Evolutionary conservation across 2,888 invertebrate species (phyloP).

Genomic region (Terebella lapidaria): DNA sequence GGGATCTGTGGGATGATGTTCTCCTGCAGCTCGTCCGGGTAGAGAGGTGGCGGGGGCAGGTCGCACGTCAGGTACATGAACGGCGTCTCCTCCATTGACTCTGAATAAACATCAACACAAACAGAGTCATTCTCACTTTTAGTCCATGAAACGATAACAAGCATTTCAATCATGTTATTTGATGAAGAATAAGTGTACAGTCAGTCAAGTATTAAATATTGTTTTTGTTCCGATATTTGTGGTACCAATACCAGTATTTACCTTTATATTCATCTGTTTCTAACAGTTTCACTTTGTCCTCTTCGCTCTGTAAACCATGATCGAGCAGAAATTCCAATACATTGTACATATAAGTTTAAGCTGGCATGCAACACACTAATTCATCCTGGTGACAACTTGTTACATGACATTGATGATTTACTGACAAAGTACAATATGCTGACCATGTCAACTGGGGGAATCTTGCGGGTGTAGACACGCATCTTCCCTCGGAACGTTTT

Average conservation of each 20-base stretch:
- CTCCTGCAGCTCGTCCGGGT: constrained; percentile 94
- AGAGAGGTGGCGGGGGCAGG: constrained; percentile 88
- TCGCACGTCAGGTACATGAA: constrained; percentile 97
- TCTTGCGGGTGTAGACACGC: constrained; percentile 65
- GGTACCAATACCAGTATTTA: too few relatives aligned
- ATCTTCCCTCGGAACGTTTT: constrained; percentile 76
- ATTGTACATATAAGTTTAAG: not conserved
- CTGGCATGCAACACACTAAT: too few relatives aligned
- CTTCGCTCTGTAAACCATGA: constrained; percentile 65
- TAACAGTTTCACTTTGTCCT: constrained; percentile 73
- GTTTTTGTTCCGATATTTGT: too few relatives aligned
- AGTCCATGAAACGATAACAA: too few relatives aligned
- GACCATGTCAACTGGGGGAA: constrained; percentile 78
- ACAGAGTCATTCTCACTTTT: too few relatives aligned
- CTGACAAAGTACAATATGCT: constrained; percentile 12
- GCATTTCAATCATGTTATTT: too few relatives aligned
- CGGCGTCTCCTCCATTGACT: constrained; percentile 75
- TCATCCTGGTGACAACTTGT: too few relatives aligned
- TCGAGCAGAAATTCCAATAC: not conserved
- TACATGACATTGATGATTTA: too few relatives aligned
- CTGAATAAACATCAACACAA: constrained; percentile 26
- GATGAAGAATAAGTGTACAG: too few relatives aligned
- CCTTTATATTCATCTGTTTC: constrained; percentile 77
- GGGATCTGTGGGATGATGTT: constrained; percentile 98
- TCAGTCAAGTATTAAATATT: too few relatives aligned